These are phyloP conservation scores for Zygogramma bicolorata DNA, from an alignment of 2,888 invertebrate genomes.

Conservation along the genomic window DNA sequence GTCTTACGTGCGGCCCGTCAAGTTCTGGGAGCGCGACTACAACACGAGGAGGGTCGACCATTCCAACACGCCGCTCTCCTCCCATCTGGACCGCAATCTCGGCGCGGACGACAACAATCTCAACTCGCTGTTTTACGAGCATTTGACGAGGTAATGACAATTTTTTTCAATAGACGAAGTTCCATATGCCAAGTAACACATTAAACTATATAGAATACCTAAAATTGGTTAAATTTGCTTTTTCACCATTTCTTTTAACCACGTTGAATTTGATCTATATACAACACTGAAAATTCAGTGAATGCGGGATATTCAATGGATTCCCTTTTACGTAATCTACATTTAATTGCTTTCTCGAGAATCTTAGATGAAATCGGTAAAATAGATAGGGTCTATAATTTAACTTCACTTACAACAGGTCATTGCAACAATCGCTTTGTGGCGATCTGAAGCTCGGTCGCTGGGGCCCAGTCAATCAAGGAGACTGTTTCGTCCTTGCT, in stretches of 20 bases:
- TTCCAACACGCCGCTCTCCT: conserved; percentile 94
- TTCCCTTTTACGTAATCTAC: no score
- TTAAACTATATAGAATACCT: no score
- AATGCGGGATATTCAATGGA: no score
- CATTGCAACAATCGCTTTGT: conserved; percentile 94
- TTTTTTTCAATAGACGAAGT: background rate
- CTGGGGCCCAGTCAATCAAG: conserved; percentile 97
- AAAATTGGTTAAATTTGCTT: no score
- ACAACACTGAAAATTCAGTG: no score
- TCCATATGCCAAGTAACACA: no score
- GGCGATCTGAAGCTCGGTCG: conserved; percentile 89
- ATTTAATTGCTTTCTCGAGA: no score
- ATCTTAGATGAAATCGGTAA: no score
- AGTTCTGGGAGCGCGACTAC: conserved; percentile 99
- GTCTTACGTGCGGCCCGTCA: conserved; percentile 98
- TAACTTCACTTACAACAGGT: conserved; percentile 71
- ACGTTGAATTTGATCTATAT: no score
- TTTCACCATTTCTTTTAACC: no score
- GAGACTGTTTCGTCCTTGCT: conserved; percentile 98
- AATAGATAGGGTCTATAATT: no score
- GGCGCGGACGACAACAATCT: conserved; percentile 97
- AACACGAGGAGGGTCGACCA: conserved; percentile 97
- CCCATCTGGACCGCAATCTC: conserved; percentile 93
- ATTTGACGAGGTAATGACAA: conserved; percentile 75
- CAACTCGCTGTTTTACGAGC: conserved; percentile 99